These are phyloP conservation scores for Hylaea fasciaria DNA, from an alignment of 2,888 invertebrate species.

Conservation along the genomic window DNA sequence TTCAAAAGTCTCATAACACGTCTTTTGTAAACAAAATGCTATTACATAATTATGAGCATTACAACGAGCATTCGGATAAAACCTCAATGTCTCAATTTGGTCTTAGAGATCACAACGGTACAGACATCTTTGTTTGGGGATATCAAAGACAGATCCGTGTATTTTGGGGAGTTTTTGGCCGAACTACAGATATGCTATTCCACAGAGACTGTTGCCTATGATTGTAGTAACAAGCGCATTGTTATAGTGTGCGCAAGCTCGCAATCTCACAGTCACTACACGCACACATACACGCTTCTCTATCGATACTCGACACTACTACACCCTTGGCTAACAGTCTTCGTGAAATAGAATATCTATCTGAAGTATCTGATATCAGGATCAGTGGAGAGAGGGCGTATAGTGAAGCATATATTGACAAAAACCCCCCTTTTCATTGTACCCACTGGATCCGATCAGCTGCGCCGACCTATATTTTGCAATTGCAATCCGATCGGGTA, in stretches of 20 bases:
- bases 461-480: too few species aligned
- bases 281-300: too few species aligned
- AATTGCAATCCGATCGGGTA: neutral
- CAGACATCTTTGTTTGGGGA: constrained; percentile 6
- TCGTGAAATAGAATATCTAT: too few species aligned
- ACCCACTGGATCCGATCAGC: neutral
- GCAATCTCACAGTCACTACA: too few species aligned
- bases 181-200: too few species aligned
- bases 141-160: constrained; percentile 4
- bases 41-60: constrained; percentile 47
- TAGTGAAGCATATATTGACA: neutral
- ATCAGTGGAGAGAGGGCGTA: neutral
- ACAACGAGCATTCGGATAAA: constrained; percentile 41
- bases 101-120: constrained; percentile 47
- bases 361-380: neutral
- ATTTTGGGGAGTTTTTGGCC: neutral
- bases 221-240: too few species aligned
- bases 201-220: too few species aligned
- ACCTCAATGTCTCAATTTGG: constrained; percentile 33
- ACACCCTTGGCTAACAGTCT: too few species aligned
- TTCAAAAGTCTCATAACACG: constrained; percentile 28
- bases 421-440: neutral
- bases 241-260: too few species aligned
- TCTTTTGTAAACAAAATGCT: constrained; percentile 20
- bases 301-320: too few species aligned